Base-by-base conservation (phyloP, 1,140 invertebrate species). In the Geopemphigus sp. region DNA sequence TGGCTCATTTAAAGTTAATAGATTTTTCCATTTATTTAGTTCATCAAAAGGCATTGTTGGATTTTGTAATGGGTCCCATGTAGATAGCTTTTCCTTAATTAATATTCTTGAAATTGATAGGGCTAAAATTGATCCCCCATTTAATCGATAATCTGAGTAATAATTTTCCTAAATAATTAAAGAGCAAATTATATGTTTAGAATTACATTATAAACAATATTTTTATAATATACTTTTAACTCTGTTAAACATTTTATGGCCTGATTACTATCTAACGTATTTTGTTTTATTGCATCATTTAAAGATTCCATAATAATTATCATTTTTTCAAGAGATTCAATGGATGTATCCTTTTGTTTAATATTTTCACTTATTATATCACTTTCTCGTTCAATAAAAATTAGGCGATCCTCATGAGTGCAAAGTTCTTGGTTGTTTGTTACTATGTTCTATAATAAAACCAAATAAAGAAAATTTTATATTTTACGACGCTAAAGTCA, bases 381-480 rank as follows among this genome's bases (percentile, higher is more conserved):
- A 54, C 93, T 87, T 84, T 99, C 96, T 81, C 93, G 89, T 82
- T 93, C 90, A 15, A 98, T 85, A 5, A 90, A 90, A 0, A 94
- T 88, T 11, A 94, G 89, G 81, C 91, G 87, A 84, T 98, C 95
- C 82, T 90, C 89, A 15, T 93, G 89, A 84, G 92, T 88, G 19
- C 91, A 89, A 39, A 92, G 88, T 83, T 92, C 91, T 70, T 92
- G 89, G 82, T 97, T 94, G 84, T 95, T 96, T 82, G 91, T 88
- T 50, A 98, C 93, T 70, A 99, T 98, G 83, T 97, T 92, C 88
- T 91, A 83, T 1, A 74, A 73, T 82, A 80, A 59, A 74, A 68
- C 8, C 45, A 81, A 70, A 39, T 4, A 0, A 12, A 12, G n/a
- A 78, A 57, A 22, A 59, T 50, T 74, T 32, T 39, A 22, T 53